Percentiles rank a stretch among this genome's conserved stretches.
Conservation (phyloP, 2,113 vertebrate species). For the Noturus placidus region DNA sequence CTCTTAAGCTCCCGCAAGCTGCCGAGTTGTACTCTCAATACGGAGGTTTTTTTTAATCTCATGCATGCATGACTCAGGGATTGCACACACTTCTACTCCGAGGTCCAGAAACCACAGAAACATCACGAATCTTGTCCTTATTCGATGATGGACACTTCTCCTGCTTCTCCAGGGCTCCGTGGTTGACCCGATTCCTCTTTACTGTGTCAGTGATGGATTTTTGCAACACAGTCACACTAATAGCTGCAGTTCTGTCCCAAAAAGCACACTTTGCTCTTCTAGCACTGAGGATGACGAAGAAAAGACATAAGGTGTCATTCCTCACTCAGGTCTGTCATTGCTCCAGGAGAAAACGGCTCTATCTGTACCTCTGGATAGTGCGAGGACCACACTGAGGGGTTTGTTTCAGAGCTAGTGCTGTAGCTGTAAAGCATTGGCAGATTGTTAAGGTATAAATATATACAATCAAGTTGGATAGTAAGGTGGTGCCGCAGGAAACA, state of each 20-base stretch:
- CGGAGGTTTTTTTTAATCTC: neutral
- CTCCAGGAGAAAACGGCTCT: conserved; percentile 38
- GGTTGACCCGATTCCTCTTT: conserved; percentile 49
- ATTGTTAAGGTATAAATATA: no score
- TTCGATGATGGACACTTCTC: conserved; percentile 40
- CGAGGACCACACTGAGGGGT: conserved; percentile 11
- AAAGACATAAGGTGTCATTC: conserved; percentile 56
- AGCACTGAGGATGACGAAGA: conserved; percentile 43
- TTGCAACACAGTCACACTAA: conserved; percentile 34
- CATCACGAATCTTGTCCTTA: neutral
- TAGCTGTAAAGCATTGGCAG: neutral
- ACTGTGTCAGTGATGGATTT: conserved; percentile 43
- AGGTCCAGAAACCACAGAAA: conserved; percentile 12
- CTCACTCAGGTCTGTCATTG: conserved; percentile 56
- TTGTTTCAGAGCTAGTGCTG: neutral
- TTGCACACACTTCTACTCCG: neutral
- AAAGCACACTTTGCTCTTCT: conserved; percentile 51
- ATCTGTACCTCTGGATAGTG: neutral
- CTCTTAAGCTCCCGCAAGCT: neutral
- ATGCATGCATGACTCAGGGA: neutral
- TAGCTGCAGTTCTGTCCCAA: conserved; percentile 37
- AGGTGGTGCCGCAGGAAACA: neutral
- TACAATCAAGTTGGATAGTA: no score
- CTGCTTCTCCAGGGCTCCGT: conserved; percentile 38
- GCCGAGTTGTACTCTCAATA: neutral